Conservation (phyloP, 2,797 vertebrate genomes). For the Meda fulgida region DNA sequence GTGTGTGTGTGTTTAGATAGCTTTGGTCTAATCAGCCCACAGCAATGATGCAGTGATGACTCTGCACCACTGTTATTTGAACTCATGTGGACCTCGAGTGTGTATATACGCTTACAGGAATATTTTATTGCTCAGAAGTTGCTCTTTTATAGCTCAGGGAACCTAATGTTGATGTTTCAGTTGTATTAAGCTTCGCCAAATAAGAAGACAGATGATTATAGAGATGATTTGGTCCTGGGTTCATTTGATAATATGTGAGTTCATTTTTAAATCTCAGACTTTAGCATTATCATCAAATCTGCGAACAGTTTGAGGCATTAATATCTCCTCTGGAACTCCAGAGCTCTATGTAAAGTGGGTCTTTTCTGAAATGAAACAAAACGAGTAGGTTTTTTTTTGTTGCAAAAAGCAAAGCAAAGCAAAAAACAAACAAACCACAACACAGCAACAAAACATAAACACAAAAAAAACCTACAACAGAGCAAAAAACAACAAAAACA, state of each 20-base stretch:
- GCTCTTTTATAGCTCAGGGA: not conserved
- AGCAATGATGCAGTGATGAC: constrained; percentile 14
- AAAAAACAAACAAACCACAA: too few species aligned
- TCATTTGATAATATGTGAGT: not conserved
- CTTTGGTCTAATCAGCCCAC: constrained; percentile 4
- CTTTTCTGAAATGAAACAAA: not conserved
- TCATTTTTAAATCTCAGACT: not conserved
- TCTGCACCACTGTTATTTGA: constrained; percentile 13
- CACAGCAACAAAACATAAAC: too few species aligned
- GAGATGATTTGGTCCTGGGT: not conserved
- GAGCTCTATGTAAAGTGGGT: too few species aligned
- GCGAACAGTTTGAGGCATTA: not conserved
- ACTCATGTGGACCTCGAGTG: constrained; percentile 1
- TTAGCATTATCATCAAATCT: not conserved
- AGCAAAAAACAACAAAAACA: too few species aligned
- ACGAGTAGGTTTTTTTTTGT: too few species aligned
- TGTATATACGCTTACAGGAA: not conserved
- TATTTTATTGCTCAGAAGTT: constrained; percentile 12
- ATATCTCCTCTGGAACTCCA: not conserved
- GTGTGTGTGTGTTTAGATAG: not conserved
- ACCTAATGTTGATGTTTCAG: not conserved
- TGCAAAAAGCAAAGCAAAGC: too few species aligned
- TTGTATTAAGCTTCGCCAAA: not conserved
- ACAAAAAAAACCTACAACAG: too few species aligned
- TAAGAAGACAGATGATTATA: not conserved